Conservation (phyloP, 2,888 invertebrate genomes). For the Chloroclysta siterata region DNA sequence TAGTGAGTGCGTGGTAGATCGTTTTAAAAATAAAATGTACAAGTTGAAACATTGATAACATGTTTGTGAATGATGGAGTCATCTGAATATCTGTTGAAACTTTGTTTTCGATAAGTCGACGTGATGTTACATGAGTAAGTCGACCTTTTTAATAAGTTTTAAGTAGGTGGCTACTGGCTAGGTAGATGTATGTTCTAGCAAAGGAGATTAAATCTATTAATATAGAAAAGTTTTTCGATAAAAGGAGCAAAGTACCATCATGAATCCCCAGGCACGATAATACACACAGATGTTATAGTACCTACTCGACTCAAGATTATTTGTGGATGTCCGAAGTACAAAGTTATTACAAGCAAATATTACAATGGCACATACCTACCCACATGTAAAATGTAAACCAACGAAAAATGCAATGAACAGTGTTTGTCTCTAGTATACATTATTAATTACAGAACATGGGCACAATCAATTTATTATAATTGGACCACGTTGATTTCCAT, state of each 20-base stretch:
- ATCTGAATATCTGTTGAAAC: slow-evolving; percentile 41
- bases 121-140: slow-evolving; percentile 79
- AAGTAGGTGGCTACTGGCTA: too few species aligned
- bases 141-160: slow-evolving; percentile 5
- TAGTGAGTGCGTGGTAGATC: slow-evolving; percentile 5
- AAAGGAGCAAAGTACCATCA: too few species aligned
- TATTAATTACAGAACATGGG: slow-evolving; percentile 12
- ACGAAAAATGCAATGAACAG: background rate
- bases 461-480: slow-evolving; percentile 25
- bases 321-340: too few species aligned
- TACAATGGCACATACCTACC: too few species aligned
- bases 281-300: too few species aligned
- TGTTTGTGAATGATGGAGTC: slow-evolving; percentile 66
- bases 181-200: too few species aligned
- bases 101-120: slow-evolving; percentile 62
- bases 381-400: background rate
- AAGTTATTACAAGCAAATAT: too few species aligned
- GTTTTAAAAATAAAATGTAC: slow-evolving; percentile 22
- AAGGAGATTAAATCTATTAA: too few species aligned
- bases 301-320: too few species aligned
- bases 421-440: slow-evolving; percentile 5
- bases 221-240: too few species aligned
- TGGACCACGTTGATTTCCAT: slow-evolving; percentile 20
- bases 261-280: too few species aligned
- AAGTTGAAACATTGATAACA: slow-evolving; percentile 36